phyloP scores from a whole-genome alignment of 2,113 vertebrate species.

The Corythoichthys haematopterus region DNA sequence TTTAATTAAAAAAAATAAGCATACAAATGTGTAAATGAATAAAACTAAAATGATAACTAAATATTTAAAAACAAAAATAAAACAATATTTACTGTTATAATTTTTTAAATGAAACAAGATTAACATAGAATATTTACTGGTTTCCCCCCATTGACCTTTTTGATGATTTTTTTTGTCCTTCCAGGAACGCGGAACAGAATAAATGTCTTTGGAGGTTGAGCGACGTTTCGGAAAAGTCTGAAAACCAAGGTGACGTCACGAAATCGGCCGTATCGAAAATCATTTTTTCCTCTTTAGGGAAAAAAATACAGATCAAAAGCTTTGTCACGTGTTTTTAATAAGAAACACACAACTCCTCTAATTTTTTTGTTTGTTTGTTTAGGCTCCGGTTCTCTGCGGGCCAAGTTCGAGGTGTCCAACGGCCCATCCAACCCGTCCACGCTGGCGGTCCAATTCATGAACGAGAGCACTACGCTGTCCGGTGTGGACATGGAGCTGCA shows the following conservation, averaged over 20 bases:
- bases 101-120: too few relatives aligned
- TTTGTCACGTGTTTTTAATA: not conserved
- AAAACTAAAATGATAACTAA: too few relatives aligned
- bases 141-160: too few relatives aligned
- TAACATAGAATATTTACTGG: too few relatives aligned
- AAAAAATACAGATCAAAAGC: not conserved
- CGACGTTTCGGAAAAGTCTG: conserved; percentile 92
- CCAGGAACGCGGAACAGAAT: conserved; percentile 91
- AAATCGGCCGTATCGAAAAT: too few relatives aligned
- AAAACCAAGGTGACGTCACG: conserved; percentile 83
- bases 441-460: conserved; percentile 91
- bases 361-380: conserved; percentile 10
- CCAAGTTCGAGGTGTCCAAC: conserved; percentile 91
- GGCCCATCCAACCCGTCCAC: conserved; percentile 90
- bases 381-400: conserved; percentile 91
- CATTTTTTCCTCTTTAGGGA: too few relatives aligned
- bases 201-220: conserved; percentile 93
- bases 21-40: too few relatives aligned
- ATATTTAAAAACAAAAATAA: too few relatives aligned
- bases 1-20: too few relatives aligned
- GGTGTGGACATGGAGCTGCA: conserved; percentile 87
- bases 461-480: conserved; percentile 88
- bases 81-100: too few relatives aligned
- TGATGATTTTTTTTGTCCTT: conserved; percentile 4
- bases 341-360: too few relatives aligned